phyloP scores from a whole-genome alignment of 2,113 vertebrate species.

The Carollia perspicillata region DNA sequence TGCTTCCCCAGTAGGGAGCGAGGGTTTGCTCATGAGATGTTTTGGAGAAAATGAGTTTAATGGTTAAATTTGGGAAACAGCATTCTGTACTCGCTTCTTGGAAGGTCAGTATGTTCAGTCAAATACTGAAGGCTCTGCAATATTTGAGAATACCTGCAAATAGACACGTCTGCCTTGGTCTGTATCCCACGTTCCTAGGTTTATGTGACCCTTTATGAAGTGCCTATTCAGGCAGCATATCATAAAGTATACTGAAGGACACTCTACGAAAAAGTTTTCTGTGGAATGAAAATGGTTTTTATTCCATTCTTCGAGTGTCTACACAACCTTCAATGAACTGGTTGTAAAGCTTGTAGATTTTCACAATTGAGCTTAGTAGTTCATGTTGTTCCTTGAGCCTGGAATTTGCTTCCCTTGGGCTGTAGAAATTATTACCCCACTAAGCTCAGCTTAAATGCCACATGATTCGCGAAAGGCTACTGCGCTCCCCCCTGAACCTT shows the following conservation, averaged over 20 bases:
- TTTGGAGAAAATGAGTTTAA: not conserved
- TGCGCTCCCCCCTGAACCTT: not conserved
- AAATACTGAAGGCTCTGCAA: not conserved
- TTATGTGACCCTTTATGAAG: slow-evolving; percentile 1
- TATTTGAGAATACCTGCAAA: not conserved
- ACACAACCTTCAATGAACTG: not conserved
- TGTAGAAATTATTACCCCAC: not conserved
- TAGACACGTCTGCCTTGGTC: not conserved
- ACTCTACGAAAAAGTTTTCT: not conserved
- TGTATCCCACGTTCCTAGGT: not conserved
- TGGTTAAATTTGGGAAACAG: not conserved
- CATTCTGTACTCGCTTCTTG: not conserved
- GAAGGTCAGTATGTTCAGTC: not conserved
- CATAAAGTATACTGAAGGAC: not conserved
- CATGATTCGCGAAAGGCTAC: not conserved
- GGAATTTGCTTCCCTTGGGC: not conserved
- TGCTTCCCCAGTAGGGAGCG: not conserved
- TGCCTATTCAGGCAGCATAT: not conserved
- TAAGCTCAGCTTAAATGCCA: not conserved
- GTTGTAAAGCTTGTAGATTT: not conserved
- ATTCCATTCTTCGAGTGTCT: not conserved
- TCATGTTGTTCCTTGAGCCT: not conserved
- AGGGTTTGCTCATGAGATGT: not conserved
- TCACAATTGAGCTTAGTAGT: not conserved
- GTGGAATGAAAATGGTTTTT: not conserved